Conservation (phyloP, 2,113 vertebrate species). For the Pyrgilauda ruficollis region DNA sequence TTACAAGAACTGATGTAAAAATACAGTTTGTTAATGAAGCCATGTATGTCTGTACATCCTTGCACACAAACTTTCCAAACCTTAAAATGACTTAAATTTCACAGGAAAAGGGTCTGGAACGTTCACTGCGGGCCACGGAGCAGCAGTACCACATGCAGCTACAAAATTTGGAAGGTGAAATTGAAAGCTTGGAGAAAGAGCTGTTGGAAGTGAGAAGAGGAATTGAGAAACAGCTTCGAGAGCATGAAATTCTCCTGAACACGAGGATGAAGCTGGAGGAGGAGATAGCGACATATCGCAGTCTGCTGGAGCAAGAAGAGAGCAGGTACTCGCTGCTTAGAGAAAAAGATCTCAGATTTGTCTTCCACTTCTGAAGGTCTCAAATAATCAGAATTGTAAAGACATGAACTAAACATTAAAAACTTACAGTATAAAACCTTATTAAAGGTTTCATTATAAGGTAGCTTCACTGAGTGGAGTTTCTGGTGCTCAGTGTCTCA, state of each 20-base stretch:
- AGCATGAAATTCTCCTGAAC: constrained; percentile 89
- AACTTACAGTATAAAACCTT: background rate
- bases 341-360: background rate
- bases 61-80: background rate
- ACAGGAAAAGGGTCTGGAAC: constrained; percentile 91
- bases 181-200: constrained; percentile 85
- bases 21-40: background rate
- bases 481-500: background rate
- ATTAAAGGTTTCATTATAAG: background rate
- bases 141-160: constrained; percentile 86
- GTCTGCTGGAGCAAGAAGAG: constrained; percentile 90
- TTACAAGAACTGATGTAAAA: background rate
- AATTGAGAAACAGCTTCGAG: constrained; percentile 85
- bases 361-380: background rate
- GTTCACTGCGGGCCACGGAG: constrained; percentile 83
- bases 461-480: background rate
- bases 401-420: background rate
- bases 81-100: background rate
- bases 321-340: constrained; percentile 77
- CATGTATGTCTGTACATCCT: background rate
- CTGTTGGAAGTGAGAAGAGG: constrained; percentile 83
- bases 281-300: constrained; percentile 92
- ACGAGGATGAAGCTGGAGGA: constrained; percentile 93
- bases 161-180: constrained; percentile 82
- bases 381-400: background rate